Base-by-base conservation (phyloP, 2,888 invertebrate species). In the Nomada hirtipes region DNA sequence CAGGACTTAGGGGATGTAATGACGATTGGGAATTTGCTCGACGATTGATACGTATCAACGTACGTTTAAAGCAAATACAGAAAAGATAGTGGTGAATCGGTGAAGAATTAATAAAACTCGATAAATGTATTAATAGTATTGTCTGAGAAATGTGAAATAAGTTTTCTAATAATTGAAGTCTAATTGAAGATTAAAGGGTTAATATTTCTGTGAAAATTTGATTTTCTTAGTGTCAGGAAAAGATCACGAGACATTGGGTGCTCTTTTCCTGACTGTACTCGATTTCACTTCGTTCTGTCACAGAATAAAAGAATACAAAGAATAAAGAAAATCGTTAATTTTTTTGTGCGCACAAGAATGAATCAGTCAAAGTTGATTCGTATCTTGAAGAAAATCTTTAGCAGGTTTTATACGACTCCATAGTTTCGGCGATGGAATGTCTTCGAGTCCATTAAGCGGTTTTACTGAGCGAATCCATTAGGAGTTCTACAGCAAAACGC, bases 391-490 rank as follows among this genome's bases (percentile, higher is more conserved):
- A n/a, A 23, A 15, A 64, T 18, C 44, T 64, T 47, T 50, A 64
- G 50, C 50, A 20, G 64, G 26, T 50, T 64, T 50, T 64, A 26
- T 7, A 26, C 26, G 26, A 47, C 47, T 47, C 64, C 50, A 15
- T 26, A 15, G 26, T 50, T 50, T 47, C 50, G 26, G 18, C 64
- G 47, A 26, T 50, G 36, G 64, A 64, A 64, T n/a, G 50, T 64
- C 64, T 64, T 64, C 47, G 64, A 50, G 26, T 50, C 64, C 64
- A 64, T 64, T 64, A 64, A 64, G 64, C 26, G 64, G 50, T 64
- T 64, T 64, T 64, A 64, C 64, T n/a, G 64, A 36, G 50, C 47
- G 50, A 64, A 64, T 64, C 64, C 64, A 64, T 64, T 50, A 64
- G 64, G 50, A 64, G 50, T 64, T 64, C 64, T 64, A 26, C 18